phyloP scores from a whole-genome alignment of 1,140 invertebrate species.

The Helicoverpa zea region DNA sequence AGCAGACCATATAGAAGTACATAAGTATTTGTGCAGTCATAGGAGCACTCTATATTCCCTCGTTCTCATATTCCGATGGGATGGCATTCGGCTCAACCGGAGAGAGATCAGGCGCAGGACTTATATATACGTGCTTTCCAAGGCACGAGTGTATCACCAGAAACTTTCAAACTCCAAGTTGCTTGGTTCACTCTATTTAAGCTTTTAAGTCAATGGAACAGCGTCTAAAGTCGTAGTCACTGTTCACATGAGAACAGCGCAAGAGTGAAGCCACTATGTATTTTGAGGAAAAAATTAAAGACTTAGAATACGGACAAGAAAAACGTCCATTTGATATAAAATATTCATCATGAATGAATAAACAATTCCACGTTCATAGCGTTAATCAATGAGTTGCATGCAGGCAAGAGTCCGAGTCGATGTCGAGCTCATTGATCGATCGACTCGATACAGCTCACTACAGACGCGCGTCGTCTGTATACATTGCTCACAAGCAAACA shows the following conservation, averaged over 20 bases:
- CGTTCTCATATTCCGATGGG: no score
- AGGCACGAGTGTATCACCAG: no score
- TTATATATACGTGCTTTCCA: no score
- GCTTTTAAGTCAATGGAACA: constrained; percentile 24
- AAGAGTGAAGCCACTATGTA: neutral
- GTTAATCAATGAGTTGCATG: constrained; percentile 86
- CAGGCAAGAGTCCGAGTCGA: constrained; percentile 78
- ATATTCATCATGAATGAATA: constrained; percentile 86
- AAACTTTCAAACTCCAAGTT: neutral
- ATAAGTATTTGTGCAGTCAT: no score
- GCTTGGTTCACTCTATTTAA: neutral
- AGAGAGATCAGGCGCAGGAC: no score
- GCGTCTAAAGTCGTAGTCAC: constrained; percentile 9
- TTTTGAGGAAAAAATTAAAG: constrained; percentile 41
- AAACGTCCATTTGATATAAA: constrained; percentile 81
- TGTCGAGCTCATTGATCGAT: constrained; percentile 86
- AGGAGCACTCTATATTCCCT: no score
- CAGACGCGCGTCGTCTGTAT: constrained; percentile 62
- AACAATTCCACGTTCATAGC: constrained; percentile 86
- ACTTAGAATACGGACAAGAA: constrained; percentile 65
- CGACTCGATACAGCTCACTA: constrained; percentile 76
- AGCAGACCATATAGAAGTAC: no score
- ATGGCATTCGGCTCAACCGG: no score
- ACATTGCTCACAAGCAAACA: constrained; percentile 70
- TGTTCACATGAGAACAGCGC: neutral